A percentile compares a stretch with the other conserved stretches of the same genome.
Evolutionary conservation across 2,888 invertebrate species (phyloP).

Genomic region (Drosophila maculinotata): DNA sequence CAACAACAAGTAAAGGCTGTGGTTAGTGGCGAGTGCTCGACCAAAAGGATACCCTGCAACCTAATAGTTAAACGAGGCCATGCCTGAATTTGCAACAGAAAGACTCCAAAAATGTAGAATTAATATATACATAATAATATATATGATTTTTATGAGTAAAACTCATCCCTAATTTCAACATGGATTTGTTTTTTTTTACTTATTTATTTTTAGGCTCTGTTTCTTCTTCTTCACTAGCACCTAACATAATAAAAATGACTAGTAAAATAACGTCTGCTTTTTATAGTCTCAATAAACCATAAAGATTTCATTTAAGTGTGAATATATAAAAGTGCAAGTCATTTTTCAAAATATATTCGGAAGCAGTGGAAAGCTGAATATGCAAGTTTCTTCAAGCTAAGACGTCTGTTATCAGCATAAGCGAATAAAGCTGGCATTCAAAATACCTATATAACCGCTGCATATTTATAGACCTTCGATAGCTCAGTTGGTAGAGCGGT

Average conservation of each 20-base stretch:
- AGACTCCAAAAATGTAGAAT: no score
- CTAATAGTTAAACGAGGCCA: neutral
- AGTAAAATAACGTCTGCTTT: no score
- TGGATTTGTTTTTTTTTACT: no score
- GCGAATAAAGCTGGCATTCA: neutral
- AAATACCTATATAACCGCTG: neutral
- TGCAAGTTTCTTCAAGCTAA: neutral
- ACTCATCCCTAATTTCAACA: no score
- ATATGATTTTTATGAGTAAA: no score
- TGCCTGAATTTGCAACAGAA: neutral
- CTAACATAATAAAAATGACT: no score
- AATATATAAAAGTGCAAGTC: neutral
- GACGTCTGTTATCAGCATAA: neutral
- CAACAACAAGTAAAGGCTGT: neutral
- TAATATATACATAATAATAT: no score
- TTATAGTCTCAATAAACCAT: no score
- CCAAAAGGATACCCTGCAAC: conserved; percentile 6
- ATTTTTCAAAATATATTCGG: neutral
- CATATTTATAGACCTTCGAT: conserved; percentile 58
- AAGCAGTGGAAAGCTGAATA: neutral
- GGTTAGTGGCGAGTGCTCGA: neutral
- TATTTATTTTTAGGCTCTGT: no score
- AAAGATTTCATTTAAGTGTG: no score
- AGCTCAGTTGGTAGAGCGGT: conserved; percentile 81
- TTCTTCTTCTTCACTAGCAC: no score